Evolutionary conservation across 2,113 vertebrate species (phyloP).

Genomic region (Rhodinocichla rosea): DNA sequence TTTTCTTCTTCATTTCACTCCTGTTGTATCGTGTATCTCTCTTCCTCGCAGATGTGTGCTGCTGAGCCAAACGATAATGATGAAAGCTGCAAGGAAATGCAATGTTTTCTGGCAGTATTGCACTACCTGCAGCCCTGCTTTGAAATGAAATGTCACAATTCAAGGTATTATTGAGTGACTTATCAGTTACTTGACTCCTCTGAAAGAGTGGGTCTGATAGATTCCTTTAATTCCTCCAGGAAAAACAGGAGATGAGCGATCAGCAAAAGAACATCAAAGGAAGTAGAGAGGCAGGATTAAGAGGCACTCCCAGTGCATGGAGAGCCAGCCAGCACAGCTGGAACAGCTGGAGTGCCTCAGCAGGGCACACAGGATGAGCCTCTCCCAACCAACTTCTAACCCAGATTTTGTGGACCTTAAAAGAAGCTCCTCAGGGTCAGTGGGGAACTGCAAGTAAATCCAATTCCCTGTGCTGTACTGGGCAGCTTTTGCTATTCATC

Average conservation of each 20-base stretch:
- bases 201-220: neutral
- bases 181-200: neutral
- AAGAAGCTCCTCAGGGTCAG: neutral
- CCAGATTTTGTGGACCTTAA: neutral
- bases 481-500: neutral
- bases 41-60: neutral
- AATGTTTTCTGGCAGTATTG: neutral
- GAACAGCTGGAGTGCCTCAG: neutral
- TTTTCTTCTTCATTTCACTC: slow-evolving; percentile 58
- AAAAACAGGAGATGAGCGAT: neutral
- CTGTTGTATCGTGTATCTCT: slow-evolving; percentile 26
- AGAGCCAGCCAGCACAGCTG: neutral
- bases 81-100: slow-evolving; percentile 34
- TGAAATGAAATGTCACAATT: slow-evolving; percentile 43
- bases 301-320: neutral
- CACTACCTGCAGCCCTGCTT: slow-evolving; percentile 34
- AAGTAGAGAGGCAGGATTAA: neutral
- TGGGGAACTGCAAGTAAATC: neutral
- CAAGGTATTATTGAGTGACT: slow-evolving; percentile 42
- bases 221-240: slow-evolving; percentile 9
- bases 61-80: slow-evolving; percentile 32
- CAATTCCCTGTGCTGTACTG: neutral
- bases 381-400: neutral
- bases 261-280: neutral
- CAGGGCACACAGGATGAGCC: neutral